These are phyloP conservation scores for Volucella bombylans DNA, from an alignment of 2,888 invertebrate genomes.

Conservation along the genomic window DNA sequence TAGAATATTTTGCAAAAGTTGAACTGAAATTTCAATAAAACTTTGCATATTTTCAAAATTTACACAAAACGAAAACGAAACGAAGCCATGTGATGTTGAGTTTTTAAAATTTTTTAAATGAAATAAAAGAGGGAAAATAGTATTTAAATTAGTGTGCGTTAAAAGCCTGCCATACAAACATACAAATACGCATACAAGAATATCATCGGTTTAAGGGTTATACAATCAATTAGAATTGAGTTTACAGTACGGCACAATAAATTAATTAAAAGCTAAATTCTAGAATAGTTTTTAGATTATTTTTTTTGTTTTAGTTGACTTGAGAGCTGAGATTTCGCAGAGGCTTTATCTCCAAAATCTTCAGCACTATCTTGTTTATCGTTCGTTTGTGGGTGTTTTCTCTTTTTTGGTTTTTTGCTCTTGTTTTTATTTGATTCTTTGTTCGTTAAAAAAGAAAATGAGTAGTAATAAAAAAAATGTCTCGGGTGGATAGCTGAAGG, in stretches of 20 bases:
- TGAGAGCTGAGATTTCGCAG: conserved; percentile 27
- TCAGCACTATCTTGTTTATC: conserved; percentile 25
- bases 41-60: conserved; percentile 12
- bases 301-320: conserved; percentile 34
- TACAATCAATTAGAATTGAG: conserved; percentile 66
- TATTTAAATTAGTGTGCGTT: conserved; percentile 66
- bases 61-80: conserved; percentile 33
- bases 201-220: conserved; percentile 50
- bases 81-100: conserved; percentile 27
- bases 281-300: conserved; percentile 63
- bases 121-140: conserved; percentile 12
- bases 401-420: conserved; percentile 43
- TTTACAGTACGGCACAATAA: conserved; percentile 65
- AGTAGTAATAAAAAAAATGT: conserved; percentile 18
- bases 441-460: conserved; percentile 48
- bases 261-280: conserved; percentile 65
- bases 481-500: conserved; percentile 41
- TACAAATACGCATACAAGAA: conserved; percentile 44
- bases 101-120: neutral
- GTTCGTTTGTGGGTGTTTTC: conserved; percentile 39
- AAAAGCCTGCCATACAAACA: conserved; percentile 60
- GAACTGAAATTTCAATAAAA: conserved; percentile 61
- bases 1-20: conserved; percentile 72
- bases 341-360: neutral
- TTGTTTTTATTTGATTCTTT: conserved; percentile 60